Evolutionary conservation across 1,140 invertebrate species (phyloP).

Genomic region (Pentalonia nigronervosa): DNA sequence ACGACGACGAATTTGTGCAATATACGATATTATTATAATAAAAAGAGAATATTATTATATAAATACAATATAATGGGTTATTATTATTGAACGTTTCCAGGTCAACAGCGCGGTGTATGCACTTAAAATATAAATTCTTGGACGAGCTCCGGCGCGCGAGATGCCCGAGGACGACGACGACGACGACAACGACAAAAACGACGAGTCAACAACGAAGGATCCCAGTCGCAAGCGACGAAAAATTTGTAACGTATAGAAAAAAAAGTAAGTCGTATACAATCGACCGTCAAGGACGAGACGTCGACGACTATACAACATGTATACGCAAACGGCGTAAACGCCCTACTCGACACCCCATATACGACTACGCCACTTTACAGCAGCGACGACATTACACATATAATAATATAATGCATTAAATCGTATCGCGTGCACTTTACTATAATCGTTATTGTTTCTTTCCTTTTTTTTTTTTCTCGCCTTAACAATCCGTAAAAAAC

Average conservation of each 20-base stretch:
- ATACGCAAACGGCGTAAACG: slow-evolving; percentile 22
- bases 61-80: not conserved
- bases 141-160: not conserved
- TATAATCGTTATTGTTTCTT: slow-evolving; percentile 17
- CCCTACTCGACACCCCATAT: slow-evolving; percentile 34
- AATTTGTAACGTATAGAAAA: not conserved
- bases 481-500: not conserved
- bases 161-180: slow-evolving; percentile 21
- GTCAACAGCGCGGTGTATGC: not conserved
- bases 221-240: not conserved
- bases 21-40: not conserved
- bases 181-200: not conserved
- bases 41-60: not conserved
- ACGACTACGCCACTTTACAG: not conserved
- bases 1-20: not conserved
- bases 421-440: not conserved
- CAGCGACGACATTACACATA: not conserved
- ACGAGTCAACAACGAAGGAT: not conserved
- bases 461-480: slow-evolving; percentile 11
- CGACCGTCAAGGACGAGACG: not conserved
- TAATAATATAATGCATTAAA: not conserved
- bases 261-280: not conserved
- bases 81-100: not conserved
- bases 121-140: slow-evolving; percentile 19
- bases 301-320: not conserved